Percentiles rank a stretch among this genome's conserved stretches.
Evolutionary conservation across 2,888 invertebrate species (phyloP).

Genomic region (Boloria euphrosyne): DNA sequence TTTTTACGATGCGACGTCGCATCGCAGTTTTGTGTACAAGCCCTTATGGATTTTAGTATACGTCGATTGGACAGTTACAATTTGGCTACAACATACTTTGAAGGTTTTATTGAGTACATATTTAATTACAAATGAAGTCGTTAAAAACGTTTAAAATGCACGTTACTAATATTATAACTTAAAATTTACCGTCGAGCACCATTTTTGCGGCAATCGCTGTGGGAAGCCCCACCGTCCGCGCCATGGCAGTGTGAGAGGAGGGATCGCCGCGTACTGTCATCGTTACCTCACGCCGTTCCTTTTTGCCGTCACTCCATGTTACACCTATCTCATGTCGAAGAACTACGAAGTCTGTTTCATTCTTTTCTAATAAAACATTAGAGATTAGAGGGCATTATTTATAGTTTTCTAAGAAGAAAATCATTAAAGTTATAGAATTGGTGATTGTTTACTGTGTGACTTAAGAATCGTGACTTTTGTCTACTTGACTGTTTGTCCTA

Average conservation of each 20-base stretch:
- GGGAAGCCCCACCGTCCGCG: slow-evolving; percentile 85
- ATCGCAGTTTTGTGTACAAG: slow-evolving; percentile 31
- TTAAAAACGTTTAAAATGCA: neutral
- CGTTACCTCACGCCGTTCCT: slow-evolving; percentile 91
- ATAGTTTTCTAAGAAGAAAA: too few relatives aligned
- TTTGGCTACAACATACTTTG: too few relatives aligned
- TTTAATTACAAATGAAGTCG: too few relatives aligned
- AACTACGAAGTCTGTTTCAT: slow-evolving; percentile 96
- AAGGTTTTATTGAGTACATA: too few relatives aligned
- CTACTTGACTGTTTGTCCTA: too few relatives aligned
- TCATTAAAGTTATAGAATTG: too few relatives aligned
- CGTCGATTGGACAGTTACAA: too few relatives aligned
- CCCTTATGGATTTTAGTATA: too few relatives aligned
- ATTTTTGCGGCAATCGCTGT: slow-evolving; percentile 98
- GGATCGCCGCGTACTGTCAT: slow-evolving; percentile 95
- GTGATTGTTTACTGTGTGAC: too few relatives aligned
- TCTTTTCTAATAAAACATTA: slow-evolving; percentile 65
- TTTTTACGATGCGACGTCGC: too few relatives aligned
- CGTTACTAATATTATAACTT: neutral
- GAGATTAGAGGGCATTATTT: too few relatives aligned
- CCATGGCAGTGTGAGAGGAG: slow-evolving; percentile 95
- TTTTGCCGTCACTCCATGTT: slow-evolving; percentile 92
- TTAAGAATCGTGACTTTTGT: too few relatives aligned
- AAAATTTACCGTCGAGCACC: slow-evolving; percentile 93
- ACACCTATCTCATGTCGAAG: slow-evolving; percentile 96